Evolutionary conservation across 2,113 vertebrate genomes (phyloP), one percentile per base, ranked within the genome.

Genomic region (Poeciliopsis prolifica): DNA sequence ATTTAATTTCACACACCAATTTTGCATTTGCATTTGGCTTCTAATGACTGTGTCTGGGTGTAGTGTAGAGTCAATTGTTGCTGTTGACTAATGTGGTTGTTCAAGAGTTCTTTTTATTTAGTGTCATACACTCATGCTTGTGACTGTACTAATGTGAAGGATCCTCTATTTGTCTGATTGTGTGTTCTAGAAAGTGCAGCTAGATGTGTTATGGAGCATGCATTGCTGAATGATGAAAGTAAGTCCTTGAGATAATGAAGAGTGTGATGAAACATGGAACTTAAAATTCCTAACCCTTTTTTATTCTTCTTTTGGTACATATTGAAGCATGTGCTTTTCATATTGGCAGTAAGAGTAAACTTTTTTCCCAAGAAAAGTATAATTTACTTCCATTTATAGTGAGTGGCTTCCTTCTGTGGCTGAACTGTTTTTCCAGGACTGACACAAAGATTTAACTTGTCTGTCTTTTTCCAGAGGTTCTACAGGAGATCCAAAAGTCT

Each of bases 161-260:
- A 66, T 72, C 70, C 48, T 76, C 42, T 75, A 77, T 77, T 68
- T 83, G 80, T n/a, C 68, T 79, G 75, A 70, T 61, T 91, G 80
- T 88, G 92, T 88, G 76, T 93, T 95, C 86, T 93, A 94, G 92
- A 95, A 81, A 94, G 91, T 82, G 78, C 94, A 90, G 37, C 95
- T 92, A 93, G 89, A 81, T 93, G 87, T 65, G 93, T 97, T 82
- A 99, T 98, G 98, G 97, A 98, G 89, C 96, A 96, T 76, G 97
- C 98, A 66, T 95, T 99, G 93, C 97, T 99, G 92, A 99, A 95
- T 88, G 98, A 99, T 0, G 96, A 98, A 93, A 94, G 98, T 99
- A 94, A 99, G 98, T 91, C 90, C 87, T 75, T 6, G 17, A 91
- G 67, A 48, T 7, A 58, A 24, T 24, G 48, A 19, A 58, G 63